Conservation (phyloP, 2,797 vertebrate species). For the Parotocinclus haroldoi region DNA sequence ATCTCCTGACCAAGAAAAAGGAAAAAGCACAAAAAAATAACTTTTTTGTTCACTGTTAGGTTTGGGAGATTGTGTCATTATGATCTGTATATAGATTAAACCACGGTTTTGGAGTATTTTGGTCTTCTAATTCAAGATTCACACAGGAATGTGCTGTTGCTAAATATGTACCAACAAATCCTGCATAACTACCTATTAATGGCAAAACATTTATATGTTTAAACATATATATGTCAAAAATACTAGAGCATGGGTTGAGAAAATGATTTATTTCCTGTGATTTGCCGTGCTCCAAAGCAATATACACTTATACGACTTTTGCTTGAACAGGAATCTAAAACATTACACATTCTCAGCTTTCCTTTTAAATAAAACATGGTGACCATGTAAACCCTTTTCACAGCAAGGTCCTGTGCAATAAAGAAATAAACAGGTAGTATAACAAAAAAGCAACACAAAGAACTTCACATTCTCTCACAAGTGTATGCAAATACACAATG, state of each 20-base stretch:
- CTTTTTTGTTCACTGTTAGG: too few species aligned
- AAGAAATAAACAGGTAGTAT: constrained; percentile 21
- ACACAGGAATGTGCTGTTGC: too few species aligned
- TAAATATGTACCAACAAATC: too few species aligned
- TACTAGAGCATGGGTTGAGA: background rate
- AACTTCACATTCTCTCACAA: background rate
- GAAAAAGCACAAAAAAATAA: too few species aligned
- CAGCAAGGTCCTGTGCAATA: background rate
- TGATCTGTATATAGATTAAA: too few species aligned
- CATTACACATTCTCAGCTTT: constrained; percentile 8
- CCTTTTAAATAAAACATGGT: constrained; percentile 23
- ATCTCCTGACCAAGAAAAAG: too few species aligned
- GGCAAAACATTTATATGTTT: too few species aligned
- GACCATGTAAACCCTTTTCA: background rate
- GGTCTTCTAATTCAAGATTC: too few species aligned
- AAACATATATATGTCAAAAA: background rate
- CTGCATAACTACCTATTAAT: too few species aligned
- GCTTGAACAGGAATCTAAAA: constrained; percentile 14
- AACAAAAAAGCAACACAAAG: constrained; percentile 1
- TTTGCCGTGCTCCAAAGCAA: background rate
- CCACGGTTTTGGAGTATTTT: too few species aligned
- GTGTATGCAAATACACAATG: background rate
- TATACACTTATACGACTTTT: constrained; percentile 8
- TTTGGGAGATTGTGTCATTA: too few species aligned
- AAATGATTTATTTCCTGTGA: constrained; percentile 35